A percentile compares a stretch with the other conserved stretches of the same genome.
These are phyloP conservation scores for Epizoanthus scotinus DNA, from an alignment of 92 coral and sea anemone species.

Conservation along the genomic window DNA sequence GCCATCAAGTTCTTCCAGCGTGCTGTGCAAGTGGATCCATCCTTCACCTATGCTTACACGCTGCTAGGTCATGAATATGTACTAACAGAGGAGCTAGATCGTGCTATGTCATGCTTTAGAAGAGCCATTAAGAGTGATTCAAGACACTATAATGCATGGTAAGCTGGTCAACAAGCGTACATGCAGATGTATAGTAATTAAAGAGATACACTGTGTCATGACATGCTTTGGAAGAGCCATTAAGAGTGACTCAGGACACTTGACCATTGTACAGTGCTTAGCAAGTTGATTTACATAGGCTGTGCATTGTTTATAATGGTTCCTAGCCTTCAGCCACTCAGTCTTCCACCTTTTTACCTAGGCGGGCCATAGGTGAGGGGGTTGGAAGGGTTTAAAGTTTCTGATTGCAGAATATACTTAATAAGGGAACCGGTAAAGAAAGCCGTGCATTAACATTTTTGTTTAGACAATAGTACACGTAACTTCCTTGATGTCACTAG, in stretches of 20 bases:
- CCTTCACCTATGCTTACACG: conserved; percentile 94
- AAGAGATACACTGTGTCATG: conserved; percentile 97
- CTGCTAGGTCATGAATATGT: conserved; percentile 97
- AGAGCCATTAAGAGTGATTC: conserved; percentile 91
- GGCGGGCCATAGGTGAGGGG: too few relatives aligned
- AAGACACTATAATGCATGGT: conserved; percentile 99
- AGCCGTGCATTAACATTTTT: too few relatives aligned
- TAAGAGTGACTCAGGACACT: conserved; percentile 91
- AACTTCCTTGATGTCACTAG: too few relatives aligned
- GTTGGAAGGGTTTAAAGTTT: too few relatives aligned
- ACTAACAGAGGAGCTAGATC: conserved; percentile 90
- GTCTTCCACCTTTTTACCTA: too few relatives aligned
- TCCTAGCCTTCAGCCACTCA: too few relatives aligned
- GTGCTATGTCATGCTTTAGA: conserved; percentile 98
- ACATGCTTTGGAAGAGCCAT: conserved; percentile 94
- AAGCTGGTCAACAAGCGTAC: conserved; percentile 38
- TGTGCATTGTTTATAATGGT: too few relatives aligned
- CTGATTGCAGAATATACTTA: too few relatives aligned
- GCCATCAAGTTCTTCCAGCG: conserved; percentile 98
- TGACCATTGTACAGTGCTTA: not conserved
- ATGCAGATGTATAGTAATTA: too few relatives aligned
- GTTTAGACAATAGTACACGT: too few relatives aligned
- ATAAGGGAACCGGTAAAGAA: too few relatives aligned
- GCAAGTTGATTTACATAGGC: too few relatives aligned
- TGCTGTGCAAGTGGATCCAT: conserved; percentile 93